A percentile compares a stretch with the other conserved stretches of the same genome.
Evolutionary conservation across 92 coral and sea anemone genomes (phyloP).

Genomic region (Desmophyllum pertusum): DNA sequence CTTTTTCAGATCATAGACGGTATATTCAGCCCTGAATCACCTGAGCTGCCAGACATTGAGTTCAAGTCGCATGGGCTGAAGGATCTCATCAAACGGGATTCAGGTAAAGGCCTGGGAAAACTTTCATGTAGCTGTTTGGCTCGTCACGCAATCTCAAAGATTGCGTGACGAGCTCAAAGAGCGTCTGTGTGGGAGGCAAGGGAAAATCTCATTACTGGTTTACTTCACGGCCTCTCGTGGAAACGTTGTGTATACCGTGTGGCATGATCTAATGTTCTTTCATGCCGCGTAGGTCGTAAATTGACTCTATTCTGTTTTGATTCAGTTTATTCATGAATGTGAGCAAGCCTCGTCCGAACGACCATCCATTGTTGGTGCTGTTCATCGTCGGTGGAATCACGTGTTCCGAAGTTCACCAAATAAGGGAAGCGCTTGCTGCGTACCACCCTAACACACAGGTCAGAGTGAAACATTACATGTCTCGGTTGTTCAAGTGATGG

Average conservation of each 20-base stretch:
- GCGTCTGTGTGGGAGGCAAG: not conserved
- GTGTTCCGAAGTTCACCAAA: conserved; percentile 87
- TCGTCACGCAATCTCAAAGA: not conserved
- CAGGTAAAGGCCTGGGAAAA: conserved; percentile 55
- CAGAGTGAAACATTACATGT: too few species aligned
- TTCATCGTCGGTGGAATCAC: conserved; percentile 96
- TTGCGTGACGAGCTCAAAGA: not conserved
- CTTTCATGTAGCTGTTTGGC: not conserved
- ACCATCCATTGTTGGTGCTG: conserved; percentile 85
- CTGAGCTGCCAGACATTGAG: conserved; percentile 91
- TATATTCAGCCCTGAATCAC: conserved; percentile 78
- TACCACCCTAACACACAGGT: conserved; percentile 93
- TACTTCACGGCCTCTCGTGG: too few species aligned
- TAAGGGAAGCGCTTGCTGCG: conserved; percentile 77
- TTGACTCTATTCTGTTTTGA: conserved; percentile 7
- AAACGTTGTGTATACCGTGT: too few species aligned
- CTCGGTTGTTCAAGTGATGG: too few species aligned
- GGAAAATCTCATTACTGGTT: not conserved
- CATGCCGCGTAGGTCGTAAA: not conserved
- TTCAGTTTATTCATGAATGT: conserved; percentile 95
- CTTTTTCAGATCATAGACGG: conserved; percentile 71
- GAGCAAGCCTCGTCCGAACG: conserved; percentile 95
- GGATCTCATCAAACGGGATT: conserved; percentile 97
- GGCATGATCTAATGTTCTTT: too few species aligned
- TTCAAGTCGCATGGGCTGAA: conserved; percentile 94